phyloP scores from a whole-genome alignment of 2,888 invertebrate species.

The Stictocephala bisonia region DNA sequence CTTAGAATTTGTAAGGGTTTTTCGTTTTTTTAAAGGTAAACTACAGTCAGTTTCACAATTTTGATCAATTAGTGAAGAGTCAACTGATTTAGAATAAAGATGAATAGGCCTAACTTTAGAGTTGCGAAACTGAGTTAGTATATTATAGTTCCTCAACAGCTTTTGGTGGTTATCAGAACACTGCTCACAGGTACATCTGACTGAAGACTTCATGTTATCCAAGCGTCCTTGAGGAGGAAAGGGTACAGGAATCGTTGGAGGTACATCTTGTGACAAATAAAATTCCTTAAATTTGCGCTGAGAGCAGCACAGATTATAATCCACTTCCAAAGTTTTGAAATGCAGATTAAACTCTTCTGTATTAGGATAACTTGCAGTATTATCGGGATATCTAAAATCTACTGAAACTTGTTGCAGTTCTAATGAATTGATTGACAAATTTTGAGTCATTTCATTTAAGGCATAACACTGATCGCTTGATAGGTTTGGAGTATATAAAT shows the following conservation, averaged over 20 bases:
- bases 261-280: not conserved
- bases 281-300: constrained; percentile 38
- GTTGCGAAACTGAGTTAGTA: constrained; percentile 10
- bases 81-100: not conserved
- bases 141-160: constrained; percentile 33
- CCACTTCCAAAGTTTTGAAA: constrained; percentile 14
- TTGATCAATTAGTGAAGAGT: not conserved
- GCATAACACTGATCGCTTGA: not conserved
- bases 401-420: constrained; percentile 3
- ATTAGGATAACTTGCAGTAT: not conserved
- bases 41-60: constrained; percentile 32
- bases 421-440: not conserved
- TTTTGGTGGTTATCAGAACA: constrained; percentile 27
- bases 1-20: constrained; percentile 23
- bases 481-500: not conserved
- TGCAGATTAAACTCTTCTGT: constrained; percentile 28
- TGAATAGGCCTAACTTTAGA: not conserved
- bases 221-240: constrained; percentile 19
- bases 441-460: not conserved
- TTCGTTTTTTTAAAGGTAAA: constrained; percentile 39
- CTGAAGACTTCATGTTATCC: constrained; percentile 8
- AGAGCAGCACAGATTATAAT: constrained; percentile 24
- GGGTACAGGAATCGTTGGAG: constrained; percentile 32
- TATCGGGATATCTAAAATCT: not conserved
- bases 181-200: constrained; percentile 26